Evolutionary conservation across 2,797 vertebrate species (phyloP).

Genomic region (Mormyrops boulengeri): DNA sequence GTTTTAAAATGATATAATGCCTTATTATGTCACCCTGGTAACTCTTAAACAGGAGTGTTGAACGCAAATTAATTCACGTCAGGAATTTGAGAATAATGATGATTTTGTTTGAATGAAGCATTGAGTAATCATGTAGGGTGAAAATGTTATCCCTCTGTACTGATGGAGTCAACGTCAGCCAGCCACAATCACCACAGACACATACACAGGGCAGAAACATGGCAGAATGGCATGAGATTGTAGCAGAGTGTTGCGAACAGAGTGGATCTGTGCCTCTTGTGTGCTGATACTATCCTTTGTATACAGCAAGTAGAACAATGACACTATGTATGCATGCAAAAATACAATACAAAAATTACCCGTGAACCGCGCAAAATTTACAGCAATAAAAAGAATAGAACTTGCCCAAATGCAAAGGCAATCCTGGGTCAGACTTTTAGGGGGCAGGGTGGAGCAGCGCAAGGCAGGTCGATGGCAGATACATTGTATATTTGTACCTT

Average conservation of each 20-base stretch:
- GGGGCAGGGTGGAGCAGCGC: background rate
- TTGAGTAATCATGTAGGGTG: background rate
- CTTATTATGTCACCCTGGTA: slow-evolving; percentile 18
- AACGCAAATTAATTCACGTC: background rate
- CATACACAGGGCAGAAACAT: background rate
- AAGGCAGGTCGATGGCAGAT: background rate
- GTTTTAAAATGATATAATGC: slow-evolving; percentile 12
- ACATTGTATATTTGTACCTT: background rate
- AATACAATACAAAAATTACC: background rate
- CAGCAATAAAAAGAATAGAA: background rate
- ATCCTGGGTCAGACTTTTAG: background rate
- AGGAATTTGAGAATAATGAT: slow-evolving; percentile 1
- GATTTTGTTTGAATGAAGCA: background rate
- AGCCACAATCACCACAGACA: background rate
- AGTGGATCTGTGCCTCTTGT: background rate
- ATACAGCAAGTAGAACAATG: background rate
- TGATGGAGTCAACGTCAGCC: background rate
- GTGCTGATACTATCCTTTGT: background rate
- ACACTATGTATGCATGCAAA: background rate
- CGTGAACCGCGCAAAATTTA: background rate
- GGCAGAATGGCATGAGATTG: background rate
- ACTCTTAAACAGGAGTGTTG: background rate
- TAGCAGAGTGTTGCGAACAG: background rate
- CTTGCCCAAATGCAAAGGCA: background rate
- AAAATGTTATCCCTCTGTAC: background rate